Evolutionary conservation across 2,888 invertebrate genomes (phyloP).

Genomic region (Chymomyza amoena): DNA sequence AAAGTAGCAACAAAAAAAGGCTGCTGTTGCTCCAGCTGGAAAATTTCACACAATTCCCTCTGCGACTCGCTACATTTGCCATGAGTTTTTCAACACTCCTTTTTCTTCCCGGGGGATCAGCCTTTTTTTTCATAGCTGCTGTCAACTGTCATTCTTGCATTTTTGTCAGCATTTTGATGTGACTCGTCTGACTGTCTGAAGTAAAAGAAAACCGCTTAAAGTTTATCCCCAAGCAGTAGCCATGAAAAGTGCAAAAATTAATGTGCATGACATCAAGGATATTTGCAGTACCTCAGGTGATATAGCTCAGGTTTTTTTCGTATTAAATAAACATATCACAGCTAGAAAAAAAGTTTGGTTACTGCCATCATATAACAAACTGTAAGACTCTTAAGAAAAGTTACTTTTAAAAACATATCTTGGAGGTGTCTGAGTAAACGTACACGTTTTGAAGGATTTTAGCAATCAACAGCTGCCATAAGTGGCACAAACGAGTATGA

Average conservation of each 20-base stretch:
- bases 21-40: conserved; percentile 53
- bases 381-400: conserved; percentile 1
- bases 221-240: neutral
- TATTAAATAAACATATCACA: conserved; percentile 53
- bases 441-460: conserved; percentile 18
- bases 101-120: neutral
- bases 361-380: conserved; percentile 17
- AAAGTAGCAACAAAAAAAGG: conserved; percentile 38
- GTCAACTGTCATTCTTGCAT: conserved; percentile 29
- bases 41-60: conserved; percentile 70
- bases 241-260: conserved; percentile 38
- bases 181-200: neutral
- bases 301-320: conserved; percentile 11
- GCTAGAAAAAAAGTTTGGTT: conserved; percentile 41
- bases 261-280: conserved; percentile 27
- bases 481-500: neutral
- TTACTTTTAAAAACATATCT: conserved; percentile 1
- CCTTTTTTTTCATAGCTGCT: neutral
- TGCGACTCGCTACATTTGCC: conserved; percentile 54
- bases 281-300: conserved; percentile 6
- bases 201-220: conserved; percentile 22
- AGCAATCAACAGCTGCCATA: conserved; percentile 36
- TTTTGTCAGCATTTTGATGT: conserved; percentile 50
- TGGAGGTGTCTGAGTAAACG: too few species aligned
- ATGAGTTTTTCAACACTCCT: conserved; percentile 30